These are phyloP conservation scores for Acropora yongei DNA, from an alignment of 64 coral and sea anemone species.

Conservation along the genomic window DNA sequence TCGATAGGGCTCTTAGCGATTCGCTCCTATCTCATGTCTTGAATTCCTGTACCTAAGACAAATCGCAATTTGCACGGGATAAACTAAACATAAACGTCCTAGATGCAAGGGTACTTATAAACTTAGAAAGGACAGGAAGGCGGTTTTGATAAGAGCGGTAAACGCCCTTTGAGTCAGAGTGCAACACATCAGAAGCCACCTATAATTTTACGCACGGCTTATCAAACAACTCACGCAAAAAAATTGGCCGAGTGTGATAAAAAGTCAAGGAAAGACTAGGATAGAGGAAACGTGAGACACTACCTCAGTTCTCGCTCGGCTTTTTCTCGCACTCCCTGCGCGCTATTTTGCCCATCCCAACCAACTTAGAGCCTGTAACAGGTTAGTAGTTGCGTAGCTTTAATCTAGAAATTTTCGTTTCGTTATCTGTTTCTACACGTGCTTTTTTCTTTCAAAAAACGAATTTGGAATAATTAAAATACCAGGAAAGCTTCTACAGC, in stretches of 20 bases:
- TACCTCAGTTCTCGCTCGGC: too few relatives aligned
- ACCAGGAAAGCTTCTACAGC: too few relatives aligned
- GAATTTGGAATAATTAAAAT: too few relatives aligned
- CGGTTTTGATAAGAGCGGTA: conserved; percentile 59
- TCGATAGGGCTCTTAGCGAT: conserved; percentile 91
- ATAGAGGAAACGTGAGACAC: too few relatives aligned
- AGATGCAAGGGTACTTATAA: conserved; percentile 88
- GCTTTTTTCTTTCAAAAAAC: too few relatives aligned
- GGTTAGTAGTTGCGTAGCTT: too few relatives aligned
- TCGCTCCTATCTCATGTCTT: conserved; percentile 92
- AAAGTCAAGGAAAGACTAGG: too few relatives aligned
- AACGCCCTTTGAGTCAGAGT: conserved; percentile 47
- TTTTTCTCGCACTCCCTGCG: too few relatives aligned
- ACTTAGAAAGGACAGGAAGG: conserved; percentile 81
- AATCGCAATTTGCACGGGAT: conserved; percentile 68
- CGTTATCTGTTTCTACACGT: too few relatives aligned
- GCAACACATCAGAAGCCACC: conserved; percentile 68
- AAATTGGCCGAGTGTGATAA: conserved; percentile 10
- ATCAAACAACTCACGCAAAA: conserved; percentile 86
- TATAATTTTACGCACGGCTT: conserved; percentile 66
- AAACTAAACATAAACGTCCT: conserved; percentile 79
- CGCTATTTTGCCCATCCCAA: too few relatives aligned
- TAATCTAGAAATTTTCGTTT: too few relatives aligned
- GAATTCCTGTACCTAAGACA: conserved; percentile 80
- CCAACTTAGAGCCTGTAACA: too few relatives aligned